phyloP scores from a whole-genome alignment of 2,888 invertebrate genomes.

The Enchytraeus crypticus region DNA sequence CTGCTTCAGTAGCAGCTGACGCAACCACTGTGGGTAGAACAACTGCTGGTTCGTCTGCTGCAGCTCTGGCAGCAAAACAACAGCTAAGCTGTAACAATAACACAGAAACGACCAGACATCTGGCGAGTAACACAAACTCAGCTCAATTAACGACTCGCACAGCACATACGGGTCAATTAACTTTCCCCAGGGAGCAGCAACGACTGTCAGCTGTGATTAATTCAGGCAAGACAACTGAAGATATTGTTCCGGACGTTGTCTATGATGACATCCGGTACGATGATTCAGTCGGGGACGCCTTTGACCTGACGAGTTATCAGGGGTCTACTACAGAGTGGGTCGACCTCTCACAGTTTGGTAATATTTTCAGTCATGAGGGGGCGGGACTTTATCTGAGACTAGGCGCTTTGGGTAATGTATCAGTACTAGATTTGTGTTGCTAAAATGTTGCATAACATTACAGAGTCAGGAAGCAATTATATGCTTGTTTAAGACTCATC shows the following conservation, averaged over 20 bases:
- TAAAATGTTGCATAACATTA: neutral
- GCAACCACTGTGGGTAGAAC: neutral
- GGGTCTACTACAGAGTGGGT: constrained; percentile 6
- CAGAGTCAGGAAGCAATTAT: too few relatives aligned
- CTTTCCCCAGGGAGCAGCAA: too few relatives aligned
- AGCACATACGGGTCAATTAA: too few relatives aligned
- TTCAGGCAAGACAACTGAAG: too few relatives aligned
- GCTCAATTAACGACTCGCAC: too few relatives aligned
- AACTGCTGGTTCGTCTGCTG: neutral
- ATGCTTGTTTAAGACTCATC: too few relatives aligned
- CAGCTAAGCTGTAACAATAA: too few relatives aligned
- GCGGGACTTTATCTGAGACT: constrained; percentile 17
- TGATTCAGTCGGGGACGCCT: neutral
- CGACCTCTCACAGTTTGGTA: constrained; percentile 16
- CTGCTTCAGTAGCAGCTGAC: neutral
- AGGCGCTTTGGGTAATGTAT: constrained; percentile 14
- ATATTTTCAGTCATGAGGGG: constrained; percentile 16
- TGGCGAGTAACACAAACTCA: too few relatives aligned
- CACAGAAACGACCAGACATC: too few relatives aligned
- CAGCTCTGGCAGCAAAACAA: neutral
- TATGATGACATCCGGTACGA: neutral
- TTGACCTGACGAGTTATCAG: neutral
- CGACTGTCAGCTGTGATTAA: too few relatives aligned
- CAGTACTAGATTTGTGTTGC: too few relatives aligned
- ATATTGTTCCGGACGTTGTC: too few relatives aligned